Percentiles rank a stretch among this genome's conserved stretches.
These are phyloP conservation scores for Falcaria lacertinaria DNA, from an alignment of 2,888 invertebrate species.

Conservation along the genomic window DNA sequence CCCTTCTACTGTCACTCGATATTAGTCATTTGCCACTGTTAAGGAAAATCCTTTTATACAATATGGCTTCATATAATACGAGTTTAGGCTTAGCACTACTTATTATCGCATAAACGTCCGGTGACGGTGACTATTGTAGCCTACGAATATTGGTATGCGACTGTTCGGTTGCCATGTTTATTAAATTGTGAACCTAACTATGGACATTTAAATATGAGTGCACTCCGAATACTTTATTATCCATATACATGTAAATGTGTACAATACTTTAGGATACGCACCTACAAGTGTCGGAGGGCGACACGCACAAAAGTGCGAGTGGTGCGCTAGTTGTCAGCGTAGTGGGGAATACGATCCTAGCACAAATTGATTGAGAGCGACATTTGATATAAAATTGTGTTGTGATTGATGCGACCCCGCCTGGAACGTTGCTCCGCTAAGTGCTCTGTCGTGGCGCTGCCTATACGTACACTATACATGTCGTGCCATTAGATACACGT, in stretches of 20 bases:
- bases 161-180: too few relatives aligned
- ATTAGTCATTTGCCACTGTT: constrained; percentile 50
- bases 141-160: too few relatives aligned
- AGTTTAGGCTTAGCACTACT: too few relatives aligned
- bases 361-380: constrained; percentile 79
- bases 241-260: neutral
- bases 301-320: constrained; percentile 30
- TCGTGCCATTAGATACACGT: constrained; percentile 36
- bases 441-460: constrained; percentile 70
- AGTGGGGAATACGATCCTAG: constrained; percentile 68
- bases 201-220: too few relatives aligned
- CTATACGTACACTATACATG: constrained; percentile 39
- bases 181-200: too few relatives aligned
- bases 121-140: neutral
- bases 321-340: constrained; percentile 45
- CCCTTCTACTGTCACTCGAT: constrained; percentile 49
- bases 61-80: constrained; percentile 7
- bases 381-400: constrained; percentile 80
- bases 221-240: neutral
- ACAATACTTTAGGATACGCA: neutral
- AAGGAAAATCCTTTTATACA: constrained; percentile 53
- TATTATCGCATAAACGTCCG: too few relatives aligned
- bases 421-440: constrained; percentile 64
- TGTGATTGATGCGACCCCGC: constrained; percentile 77
- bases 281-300: constrained; percentile 17